Base-by-base conservation (phyloP, 2,888 invertebrate species). In the Penaeus monodon region DNA sequence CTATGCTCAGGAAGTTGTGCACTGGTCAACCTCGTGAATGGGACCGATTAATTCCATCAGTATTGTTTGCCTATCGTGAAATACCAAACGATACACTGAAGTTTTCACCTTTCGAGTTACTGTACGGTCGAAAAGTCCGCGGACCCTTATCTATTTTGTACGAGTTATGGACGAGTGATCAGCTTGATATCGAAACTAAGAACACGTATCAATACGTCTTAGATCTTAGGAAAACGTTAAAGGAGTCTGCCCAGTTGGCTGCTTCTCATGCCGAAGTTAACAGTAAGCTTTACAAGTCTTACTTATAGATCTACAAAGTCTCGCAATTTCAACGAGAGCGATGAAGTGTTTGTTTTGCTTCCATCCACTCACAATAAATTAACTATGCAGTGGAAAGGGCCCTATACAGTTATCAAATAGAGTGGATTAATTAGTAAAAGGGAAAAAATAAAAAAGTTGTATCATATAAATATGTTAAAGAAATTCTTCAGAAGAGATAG, bases 401-500 rank as follows among this genome's bases (percentile, higher is more conserved):
- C n/a, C n/a, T 78, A 78, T 27, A 24, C 27, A 77, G 57, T 27
- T 22, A 57, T 7, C 74, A 33, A 78, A 86, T 77, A 12, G 33
- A 14, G 81, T 81, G 33, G 65, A 86, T 63, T 65, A 74, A 2
- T n/a, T 81, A 1, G 38, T 29, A 27, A 76, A 78, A 24, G 29
- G 29, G 17, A 33, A 38, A 57, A 33, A 24, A 29, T 44, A 86
- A n/a, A n/a, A n/a, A n/a, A 86, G 57, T 29, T 86, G 57, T 82
- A 77, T 68, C 81, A 81, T 81, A 74, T 74, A n/a, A 81, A 81
- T 63, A 49, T 81, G 77, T 77, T 86, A 33, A 76, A 65, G 65
- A 57, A 81, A 49, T 84, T 65, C 63, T 29, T 68, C 49, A 57
- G 27, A 27, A 33, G 24, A 24, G 65, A 27, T 44, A 44, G n/a